Conservation (phyloP, 2,888 invertebrate genomes). For the Hyposoter dolosus region DNA sequence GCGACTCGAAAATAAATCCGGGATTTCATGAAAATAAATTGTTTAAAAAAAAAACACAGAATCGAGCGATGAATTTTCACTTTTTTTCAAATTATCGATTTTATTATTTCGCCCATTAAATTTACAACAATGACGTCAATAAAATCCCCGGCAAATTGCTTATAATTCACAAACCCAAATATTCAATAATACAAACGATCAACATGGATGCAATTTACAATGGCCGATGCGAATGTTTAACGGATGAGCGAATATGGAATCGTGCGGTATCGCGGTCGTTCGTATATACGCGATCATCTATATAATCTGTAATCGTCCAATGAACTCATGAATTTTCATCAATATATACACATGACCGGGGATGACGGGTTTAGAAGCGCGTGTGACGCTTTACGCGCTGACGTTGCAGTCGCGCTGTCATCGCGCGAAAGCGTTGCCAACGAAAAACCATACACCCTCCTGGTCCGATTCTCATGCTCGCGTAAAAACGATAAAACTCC, state of each 20-base stretch:
- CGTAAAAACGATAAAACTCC: too few relatives aligned
- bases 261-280: slow-evolving; percentile 43
- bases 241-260: slow-evolving; percentile 65
- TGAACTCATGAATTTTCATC: slow-evolving; percentile 67
- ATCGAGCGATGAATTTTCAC: not conserved
- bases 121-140: not conserved
- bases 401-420: slow-evolving; percentile 79
- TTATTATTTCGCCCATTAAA: not conserved
- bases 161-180: slow-evolving; percentile 11
- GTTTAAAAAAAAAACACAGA: not conserved
- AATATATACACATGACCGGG: slow-evolving; percentile 22
- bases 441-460: slow-evolving; percentile 56
- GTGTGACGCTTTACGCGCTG: slow-evolving; percentile 80
- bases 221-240: slow-evolving; percentile 54
- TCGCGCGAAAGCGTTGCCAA: slow-evolving; percentile 65
- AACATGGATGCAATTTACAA: slow-evolving; percentile 53
- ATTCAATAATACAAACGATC: slow-evolving; percentile 37
- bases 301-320: slow-evolving; percentile 61
- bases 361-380: slow-evolving; percentile 75
- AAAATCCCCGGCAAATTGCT: not conserved
- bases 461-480: not conserved
- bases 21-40: not conserved
- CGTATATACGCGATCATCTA: slow-evolving; percentile 61
- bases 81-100: not conserved
- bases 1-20: not conserved